Conservation (phyloP, 2,888 invertebrate genomes). For the Perizoma flavofasciatum region DNA sequence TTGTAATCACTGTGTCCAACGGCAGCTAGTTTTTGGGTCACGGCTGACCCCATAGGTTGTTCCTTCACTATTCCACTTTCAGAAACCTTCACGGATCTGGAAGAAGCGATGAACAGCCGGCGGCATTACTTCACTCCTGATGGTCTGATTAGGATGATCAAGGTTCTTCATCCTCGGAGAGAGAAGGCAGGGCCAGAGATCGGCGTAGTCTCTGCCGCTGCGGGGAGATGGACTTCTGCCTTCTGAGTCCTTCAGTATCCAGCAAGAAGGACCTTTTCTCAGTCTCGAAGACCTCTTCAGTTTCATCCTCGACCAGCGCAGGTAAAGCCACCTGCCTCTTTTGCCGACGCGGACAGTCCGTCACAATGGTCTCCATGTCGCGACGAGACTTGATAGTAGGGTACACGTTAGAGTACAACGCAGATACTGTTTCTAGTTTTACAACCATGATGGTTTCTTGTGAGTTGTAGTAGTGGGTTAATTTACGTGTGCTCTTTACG, state of each 20-base stretch:
- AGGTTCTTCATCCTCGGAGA: conserved; percentile 79
- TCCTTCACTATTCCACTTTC: conserved; percentile 48
- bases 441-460: conserved; percentile 59
- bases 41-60: conserved; percentile 43
- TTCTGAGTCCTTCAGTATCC: conserved; percentile 62
- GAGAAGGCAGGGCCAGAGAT: conserved; percentile 70
- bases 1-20: conserved; percentile 41
- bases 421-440: conserved; percentile 66
- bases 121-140: conserved; percentile 68
- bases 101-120: conserved; percentile 49
- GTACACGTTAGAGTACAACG: conserved; percentile 65
- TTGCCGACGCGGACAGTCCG: conserved; percentile 61
- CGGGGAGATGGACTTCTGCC: conserved; percentile 76
- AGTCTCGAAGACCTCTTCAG: conserved; percentile 61
- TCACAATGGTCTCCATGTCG: conserved; percentile 55
- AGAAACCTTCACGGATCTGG: conserved; percentile 41
- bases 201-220: conserved; percentile 69
- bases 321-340: conserved; percentile 61
- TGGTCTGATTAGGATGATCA: conserved; percentile 53
- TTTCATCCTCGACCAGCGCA: conserved; percentile 66
- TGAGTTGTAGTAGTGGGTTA: conserved; percentile 28
- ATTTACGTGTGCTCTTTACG: conserved; percentile 52
- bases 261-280: conserved; percentile 62
- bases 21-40: conserved; percentile 39
- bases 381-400: conserved; percentile 58